Evolutionary conservation across 2,888 invertebrate species (phyloP), one percentile per base, ranked within the genome.

Genomic region (Phalera bucephala): DNA sequence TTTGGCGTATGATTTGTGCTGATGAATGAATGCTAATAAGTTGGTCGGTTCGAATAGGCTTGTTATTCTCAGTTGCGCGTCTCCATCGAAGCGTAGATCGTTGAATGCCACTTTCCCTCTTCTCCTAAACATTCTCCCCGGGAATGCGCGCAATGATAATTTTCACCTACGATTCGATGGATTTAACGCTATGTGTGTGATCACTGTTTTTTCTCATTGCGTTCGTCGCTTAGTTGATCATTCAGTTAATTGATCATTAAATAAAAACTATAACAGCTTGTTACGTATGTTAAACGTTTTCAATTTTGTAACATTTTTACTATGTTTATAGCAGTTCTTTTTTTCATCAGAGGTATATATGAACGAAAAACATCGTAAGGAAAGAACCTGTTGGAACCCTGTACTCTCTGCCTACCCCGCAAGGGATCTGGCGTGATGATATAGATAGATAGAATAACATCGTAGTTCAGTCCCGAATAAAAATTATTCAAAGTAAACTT

Each of bases 41-140:
- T 39, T 20, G 22, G 31, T 7, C 33, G 35, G 9, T 15, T 40
- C 31, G 43, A 46, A 41, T 36, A 36, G 38, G 11, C 32, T 41
- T 25, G 26, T 34, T 38, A 23, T 21, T 33, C 34, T 30, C 19
- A 31, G 19, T 27, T 32, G 58, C 63, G 54, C 60, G 50, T 68
- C 64, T 71, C 56, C 64, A 56, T 9, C 55, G 55, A 45, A 64
- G 66, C 82, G 74, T 71, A 53, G 35, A 56, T 39, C 49, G 45
- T 49, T 42, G 43, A 38, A 44, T 33, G 44, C 47, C 71, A 80
- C 83, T 84, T 83, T 84, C 84, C 74, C 80, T 74, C 74, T 82
- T 74, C 76, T 72, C 76, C 70, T 64, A 61, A 62, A 57, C 65
- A 68, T 67, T 72, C 56, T 67, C 54, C 45, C 40, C 47, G 35